Evolutionary conservation across 1,140 invertebrate species (phyloP).

Genomic region (Chionoecetes opilio): DNA sequence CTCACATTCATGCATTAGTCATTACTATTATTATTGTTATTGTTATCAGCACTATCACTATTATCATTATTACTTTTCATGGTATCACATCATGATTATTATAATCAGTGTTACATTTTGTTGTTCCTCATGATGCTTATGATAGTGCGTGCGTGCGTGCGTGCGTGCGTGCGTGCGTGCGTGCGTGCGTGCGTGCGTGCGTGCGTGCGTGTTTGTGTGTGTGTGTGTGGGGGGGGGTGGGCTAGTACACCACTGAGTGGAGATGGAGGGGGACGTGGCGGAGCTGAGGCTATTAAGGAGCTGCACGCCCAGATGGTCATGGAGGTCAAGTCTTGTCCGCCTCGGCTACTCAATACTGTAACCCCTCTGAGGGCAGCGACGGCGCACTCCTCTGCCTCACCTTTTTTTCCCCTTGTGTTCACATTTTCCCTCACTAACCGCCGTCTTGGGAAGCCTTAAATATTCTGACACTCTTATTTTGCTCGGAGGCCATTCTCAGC

Average conservation of each 20-base stretch:
- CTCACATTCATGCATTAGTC: too few relatives aligned
- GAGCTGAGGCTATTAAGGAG: neutral
- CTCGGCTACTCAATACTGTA: constrained; percentile 51
- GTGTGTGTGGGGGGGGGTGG: neutral
- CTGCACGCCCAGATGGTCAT: constrained; percentile 51
- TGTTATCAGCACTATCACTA: neutral
- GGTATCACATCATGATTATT: too few relatives aligned
- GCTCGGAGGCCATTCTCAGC: too few relatives aligned
- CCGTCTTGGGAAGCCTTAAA: too few relatives aligned
- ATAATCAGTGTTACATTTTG: too few relatives aligned
- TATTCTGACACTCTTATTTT: too few relatives aligned
- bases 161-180: constrained; percentile 35
- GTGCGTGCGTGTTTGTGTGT: constrained; percentile 10
- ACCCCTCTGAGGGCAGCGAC: neutral
- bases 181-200: constrained; percentile 35
- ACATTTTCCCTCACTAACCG: too few relatives aligned
- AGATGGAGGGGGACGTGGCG: neutral
- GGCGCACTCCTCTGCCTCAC: neutral
- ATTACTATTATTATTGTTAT: too few relatives aligned
- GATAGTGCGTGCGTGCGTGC: constrained; percentile 23
- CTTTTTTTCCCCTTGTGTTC: neutral
- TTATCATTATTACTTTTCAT: neutral
- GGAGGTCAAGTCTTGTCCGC: constrained; percentile 35
- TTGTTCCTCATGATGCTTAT: too few relatives aligned
- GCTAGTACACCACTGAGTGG: neutral